Evolutionary conservation across 2,888 invertebrate species (phyloP).

Genomic region (Clunio marinus): DNA sequence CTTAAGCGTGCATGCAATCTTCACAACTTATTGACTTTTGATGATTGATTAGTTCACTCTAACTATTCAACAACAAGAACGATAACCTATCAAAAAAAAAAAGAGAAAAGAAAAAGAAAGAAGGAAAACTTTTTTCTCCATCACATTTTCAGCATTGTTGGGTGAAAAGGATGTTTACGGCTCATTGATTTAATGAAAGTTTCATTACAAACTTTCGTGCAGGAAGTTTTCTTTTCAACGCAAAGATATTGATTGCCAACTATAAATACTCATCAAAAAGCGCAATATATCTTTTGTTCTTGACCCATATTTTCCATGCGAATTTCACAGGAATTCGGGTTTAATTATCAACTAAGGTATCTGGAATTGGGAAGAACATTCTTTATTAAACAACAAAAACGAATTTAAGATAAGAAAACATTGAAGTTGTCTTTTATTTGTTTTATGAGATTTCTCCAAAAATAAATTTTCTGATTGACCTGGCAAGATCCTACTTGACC

Average conservation of each 20-base stretch:
- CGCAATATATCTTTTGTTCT: not conserved
- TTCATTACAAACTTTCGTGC: constrained; percentile 20
- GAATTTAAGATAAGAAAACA: too few species aligned
- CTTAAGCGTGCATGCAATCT: too few species aligned
- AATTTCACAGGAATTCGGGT: not conserved
- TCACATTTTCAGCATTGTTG: not conserved
- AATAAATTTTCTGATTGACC: too few species aligned
- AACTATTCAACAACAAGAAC: not conserved
- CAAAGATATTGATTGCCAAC: not conserved
- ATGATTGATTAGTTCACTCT: not conserved
- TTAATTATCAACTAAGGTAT: not conserved
- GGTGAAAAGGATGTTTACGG: not conserved
- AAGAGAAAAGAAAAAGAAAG: not conserved
- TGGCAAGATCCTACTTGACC: too few species aligned
- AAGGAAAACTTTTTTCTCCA: not conserved
- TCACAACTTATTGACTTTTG: too few species aligned
- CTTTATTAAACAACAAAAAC: not conserved
- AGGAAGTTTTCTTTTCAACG: not conserved
- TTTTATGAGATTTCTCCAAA: too few species aligned
- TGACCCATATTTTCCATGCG: not conserved
- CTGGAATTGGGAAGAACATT: not conserved
- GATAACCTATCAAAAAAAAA: not conserved
- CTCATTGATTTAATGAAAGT: constrained; percentile 17
- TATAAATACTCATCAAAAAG: not conserved
- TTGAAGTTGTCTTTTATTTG: too few species aligned